Percentiles rank a stretch among this genome's conserved stretches.
phyloP scores from a whole-genome alignment of 2,888 invertebrate genomes.

The Alviniconcha strummeri region DNA sequence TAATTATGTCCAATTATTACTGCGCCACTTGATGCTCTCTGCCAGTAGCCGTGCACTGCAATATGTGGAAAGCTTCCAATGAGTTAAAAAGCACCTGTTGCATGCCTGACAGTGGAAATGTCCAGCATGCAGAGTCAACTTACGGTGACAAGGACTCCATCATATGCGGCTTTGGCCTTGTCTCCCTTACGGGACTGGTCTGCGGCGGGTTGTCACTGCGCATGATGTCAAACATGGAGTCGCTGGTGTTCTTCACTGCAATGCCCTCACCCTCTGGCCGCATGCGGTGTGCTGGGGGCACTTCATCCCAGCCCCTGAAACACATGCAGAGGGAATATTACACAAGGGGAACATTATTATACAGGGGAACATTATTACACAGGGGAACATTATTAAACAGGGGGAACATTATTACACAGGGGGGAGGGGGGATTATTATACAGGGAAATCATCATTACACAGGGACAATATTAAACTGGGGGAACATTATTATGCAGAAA shows the following conservation, averaged over 20 bases:
- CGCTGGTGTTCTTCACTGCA: conserved; percentile 54
- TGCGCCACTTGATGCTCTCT: too few relatives aligned
- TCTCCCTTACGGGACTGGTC: conserved; percentile 44
- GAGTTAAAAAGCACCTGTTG: too few relatives aligned
- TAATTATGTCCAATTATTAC: too few relatives aligned
- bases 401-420: too few relatives aligned
- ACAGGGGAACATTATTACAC: not conserved
- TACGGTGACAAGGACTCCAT: conserved; percentile 55
- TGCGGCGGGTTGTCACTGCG: conserved; percentile 40
- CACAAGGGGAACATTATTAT: not conserved
- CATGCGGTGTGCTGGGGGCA: conserved; percentile 58
- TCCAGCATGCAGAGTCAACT: conserved; percentile 34
- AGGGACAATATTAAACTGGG: too few relatives aligned
- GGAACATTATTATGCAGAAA: too few relatives aligned
- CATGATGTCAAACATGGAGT: conserved; percentile 55
- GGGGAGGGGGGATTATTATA: too few relatives aligned
- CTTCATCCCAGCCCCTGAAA: conserved; percentile 65
- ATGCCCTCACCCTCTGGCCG: conserved; percentile 64
- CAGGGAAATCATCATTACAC: too few relatives aligned
- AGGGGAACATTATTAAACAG: not conserved
- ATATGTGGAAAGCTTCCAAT: too few relatives aligned
- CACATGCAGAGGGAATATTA: not conserved
- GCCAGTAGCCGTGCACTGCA: too few relatives aligned
- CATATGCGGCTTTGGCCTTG: conserved; percentile 51
- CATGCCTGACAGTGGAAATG: not conserved